Evolutionary conservation across 2,888 invertebrate species (phyloP), one percentile per base, ranked within the genome.

Genomic region (Prostheceraeus crozeri): DNA sequence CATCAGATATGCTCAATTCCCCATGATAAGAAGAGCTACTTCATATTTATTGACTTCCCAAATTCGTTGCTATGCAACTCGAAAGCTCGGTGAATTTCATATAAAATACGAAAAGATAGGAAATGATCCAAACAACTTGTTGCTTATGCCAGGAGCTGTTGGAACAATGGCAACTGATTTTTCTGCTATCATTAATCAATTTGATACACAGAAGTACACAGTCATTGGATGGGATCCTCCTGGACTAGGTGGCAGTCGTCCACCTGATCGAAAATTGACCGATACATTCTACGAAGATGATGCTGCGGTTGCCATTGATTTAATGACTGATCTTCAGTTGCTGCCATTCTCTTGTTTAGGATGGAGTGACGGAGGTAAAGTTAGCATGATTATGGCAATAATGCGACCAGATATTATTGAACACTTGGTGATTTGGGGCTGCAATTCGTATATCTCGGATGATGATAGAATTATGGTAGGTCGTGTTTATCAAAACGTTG

Each of bases 291-390:
- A 83, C 67, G 80, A 83, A 59, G 81, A 81, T 63, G 89, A 90
- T 79, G 88, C 89, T 3, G 79, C 81, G 25, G 75, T 77, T 63
- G 87, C 85, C 11, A 78, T 81, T 63, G 76, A 82, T 57, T 79
- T 90, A 52, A 86, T 89, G 85, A 80, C 83, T 77, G 84, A 81
- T n/a, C 53, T 53, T 2, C 28, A 31, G 6, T 23, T 48, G 46
- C 33, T 21, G n/a, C 23, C 60, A 8, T 87, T 83, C 74, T 87
- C 87, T 0, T 68, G 89, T 8, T 70, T 89, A 59, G 90, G 90
- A 1, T 90, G 89, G 87, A 87, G 87, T 76, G 88, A 88, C 76
- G 90, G 90, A 25, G 90, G 87, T 1, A 84, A 84, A 40, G 82
- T 85, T 0, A 83, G 83, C 14, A 75, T 90, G 64, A 83, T 89